Evolutionary conservation across 2,797 vertebrate species (phyloP), one percentile per base, ranked within the genome.

Genomic region (Saxicola maurus): DNA sequence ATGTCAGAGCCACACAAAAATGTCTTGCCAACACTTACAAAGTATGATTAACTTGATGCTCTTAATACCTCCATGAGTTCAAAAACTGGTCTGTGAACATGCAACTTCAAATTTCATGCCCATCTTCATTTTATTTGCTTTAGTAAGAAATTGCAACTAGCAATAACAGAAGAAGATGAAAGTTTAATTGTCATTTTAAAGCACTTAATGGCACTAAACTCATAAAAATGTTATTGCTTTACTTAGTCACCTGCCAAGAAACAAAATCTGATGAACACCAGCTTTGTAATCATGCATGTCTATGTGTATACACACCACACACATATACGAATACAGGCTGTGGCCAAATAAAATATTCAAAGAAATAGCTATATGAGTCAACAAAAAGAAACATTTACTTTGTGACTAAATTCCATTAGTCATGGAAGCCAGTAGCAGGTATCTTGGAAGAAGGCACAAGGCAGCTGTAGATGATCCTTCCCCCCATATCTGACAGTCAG

Each of bases 251-350:
- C 20, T 64, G n/a, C 13, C 42, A 87, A 81, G 56, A 56, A 84
- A 75, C 38, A 73, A 62, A 86, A 84, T 42, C 13, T 49, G 45
- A 16, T 13, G 33, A 75, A 45, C 30, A 52, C 6, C 52, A 91
- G 48, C 45, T 72, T 73, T 37, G 21, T 30, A 81, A 21, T 19
- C 13, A 7, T 9, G 25, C 66, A 13, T 11, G 7, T 42, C 20
- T n/a, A 2, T n/a, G 3, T 33, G 2, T 20, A 3, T 14, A 30
- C 0, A 71, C 48, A 49, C 24, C 4, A 33, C 4, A 57, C 1
- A 51, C 5, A 43, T 11, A 45, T 6, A 71, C 8, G 7, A 79
- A 65, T 48, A 67, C 15, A 78, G 42, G n/a, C 24, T 60, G 12
- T 14, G 20, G 60, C 37, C 52, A 91, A 51, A 86, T 56, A 52